These are phyloP conservation scores for Drosophila flavopinicola DNA, from an alignment of 2,888 invertebrate species.

Conservation along the genomic window DNA sequence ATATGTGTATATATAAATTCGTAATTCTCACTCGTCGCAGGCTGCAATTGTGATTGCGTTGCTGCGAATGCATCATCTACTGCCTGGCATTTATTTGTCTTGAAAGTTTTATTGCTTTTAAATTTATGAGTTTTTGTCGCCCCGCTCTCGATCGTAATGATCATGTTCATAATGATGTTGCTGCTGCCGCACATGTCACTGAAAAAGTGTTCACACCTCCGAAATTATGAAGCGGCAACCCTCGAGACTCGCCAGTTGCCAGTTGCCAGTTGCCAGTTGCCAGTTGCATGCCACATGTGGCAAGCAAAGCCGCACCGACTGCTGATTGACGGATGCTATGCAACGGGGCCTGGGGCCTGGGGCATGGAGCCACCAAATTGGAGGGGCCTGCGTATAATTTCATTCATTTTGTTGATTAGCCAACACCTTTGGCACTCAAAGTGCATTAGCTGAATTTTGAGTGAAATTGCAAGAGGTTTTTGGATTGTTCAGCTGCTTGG, in stretches of 20 bases:
- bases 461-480: not conserved
- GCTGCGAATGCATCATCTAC: constrained; percentile 55
- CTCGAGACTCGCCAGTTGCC: constrained; percentile 9
- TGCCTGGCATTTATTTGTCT: constrained; percentile 80
- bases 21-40: constrained; percentile 26
- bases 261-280: constrained; percentile 3
- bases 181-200: constrained; percentile 55
- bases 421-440: constrained; percentile 31
- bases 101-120: constrained; percentile 83
- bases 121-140: constrained; percentile 77
- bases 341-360: no score
- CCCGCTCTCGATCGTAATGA: constrained; percentile 10
- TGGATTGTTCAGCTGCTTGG: no score
- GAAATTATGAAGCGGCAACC: constrained; percentile 52
- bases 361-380: not conserved
- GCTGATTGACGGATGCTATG: constrained; percentile 45
- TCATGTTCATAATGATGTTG: constrained; percentile 12
- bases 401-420: constrained; percentile 14
- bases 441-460: constrained; percentile 15
- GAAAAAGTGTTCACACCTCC: constrained; percentile 68
- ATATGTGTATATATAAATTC: not conserved
- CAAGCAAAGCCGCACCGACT: constrained; percentile 25
- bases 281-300: constrained; percentile 40
- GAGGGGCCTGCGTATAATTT: constrained; percentile 9
- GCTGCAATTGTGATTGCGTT: no score